Evolutionary conservation across 2,888 invertebrate species (phyloP).

Genomic region (Atherix ibis): DNA sequence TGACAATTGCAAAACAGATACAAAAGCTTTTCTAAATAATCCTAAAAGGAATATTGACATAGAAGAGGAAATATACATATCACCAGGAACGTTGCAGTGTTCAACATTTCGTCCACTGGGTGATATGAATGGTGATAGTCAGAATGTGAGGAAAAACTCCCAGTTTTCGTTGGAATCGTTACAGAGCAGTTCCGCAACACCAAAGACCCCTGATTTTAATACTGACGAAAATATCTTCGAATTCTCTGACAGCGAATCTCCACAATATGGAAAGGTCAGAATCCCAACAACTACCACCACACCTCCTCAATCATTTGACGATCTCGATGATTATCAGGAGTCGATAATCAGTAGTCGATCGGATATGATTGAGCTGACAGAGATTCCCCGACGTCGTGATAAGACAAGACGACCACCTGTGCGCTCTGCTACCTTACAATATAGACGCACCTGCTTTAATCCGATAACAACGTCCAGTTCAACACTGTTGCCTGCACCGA

Average conservation of each 20-base stretch:
- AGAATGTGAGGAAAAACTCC: constrained; percentile 25
- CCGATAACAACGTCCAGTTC: too few species aligned
- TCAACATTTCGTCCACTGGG: constrained; percentile 25
- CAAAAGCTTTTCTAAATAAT: constrained; percentile 21
- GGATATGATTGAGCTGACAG: constrained; percentile 26
- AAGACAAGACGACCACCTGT: constrained; percentile 10
- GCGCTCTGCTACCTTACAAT: constrained; percentile 10
- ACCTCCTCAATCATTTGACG: constrained; percentile 8
- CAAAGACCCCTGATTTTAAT: constrained; percentile 26
- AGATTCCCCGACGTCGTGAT: constrained; percentile 12
- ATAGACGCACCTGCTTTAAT: constrained; percentile 7
- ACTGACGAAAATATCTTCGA: constrained; percentile 22
- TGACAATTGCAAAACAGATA: constrained; percentile 12
- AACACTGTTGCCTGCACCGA: too few species aligned
- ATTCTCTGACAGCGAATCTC: constrained; percentile 28
- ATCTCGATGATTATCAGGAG: constrained; percentile 3
- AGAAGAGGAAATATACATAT: constrained; percentile 25
- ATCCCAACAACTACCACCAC: constrained; percentile 20
- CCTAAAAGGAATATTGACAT: constrained; percentile 17
- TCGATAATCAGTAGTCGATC: background rate
- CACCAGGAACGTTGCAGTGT: constrained; percentile 13
- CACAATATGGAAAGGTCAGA: constrained; percentile 21
- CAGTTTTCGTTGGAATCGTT: constrained; percentile 29
- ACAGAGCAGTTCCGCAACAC: constrained; percentile 25
- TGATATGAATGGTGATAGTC: constrained; percentile 21